Conservation (phyloP, 2,797 vertebrate genomes). For the Myoxocephalus aenaeus region DNA sequence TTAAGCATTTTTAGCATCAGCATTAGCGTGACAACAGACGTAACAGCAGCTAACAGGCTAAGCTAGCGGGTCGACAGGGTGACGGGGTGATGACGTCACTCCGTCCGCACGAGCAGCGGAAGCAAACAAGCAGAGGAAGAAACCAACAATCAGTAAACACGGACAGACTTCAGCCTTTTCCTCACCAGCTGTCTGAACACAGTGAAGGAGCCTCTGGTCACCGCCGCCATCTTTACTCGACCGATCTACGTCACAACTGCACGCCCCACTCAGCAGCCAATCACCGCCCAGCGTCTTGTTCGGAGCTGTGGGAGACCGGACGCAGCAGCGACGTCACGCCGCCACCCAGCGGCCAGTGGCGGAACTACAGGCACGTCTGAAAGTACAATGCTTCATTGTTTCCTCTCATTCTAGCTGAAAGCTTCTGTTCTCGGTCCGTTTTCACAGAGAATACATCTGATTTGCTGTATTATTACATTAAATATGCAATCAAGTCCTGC, state of each 20-base stretch:
- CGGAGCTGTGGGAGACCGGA: background rate
- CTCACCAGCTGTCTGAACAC: conserved; percentile 88
- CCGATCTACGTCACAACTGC: conserved; percentile 30
- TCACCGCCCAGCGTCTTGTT: conserved; percentile 39
- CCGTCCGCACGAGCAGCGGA: background rate
- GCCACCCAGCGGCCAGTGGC: background rate
- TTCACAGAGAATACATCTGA: background rate
- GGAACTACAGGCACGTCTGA: background rate
- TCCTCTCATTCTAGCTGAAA: background rate
- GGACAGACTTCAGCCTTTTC: too few relatives aligned
- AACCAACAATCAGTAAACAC: background rate
- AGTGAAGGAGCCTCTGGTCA: conserved; percentile 81
- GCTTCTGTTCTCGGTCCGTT: background rate
- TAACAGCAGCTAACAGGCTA: background rate
- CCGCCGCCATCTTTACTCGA: conserved; percentile 89
- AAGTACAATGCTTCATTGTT: background rate
- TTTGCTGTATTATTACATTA: background rate
- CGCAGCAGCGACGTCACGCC: background rate
- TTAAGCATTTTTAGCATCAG: conserved; percentile 23
- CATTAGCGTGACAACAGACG: background rate
- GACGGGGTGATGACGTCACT: background rate
- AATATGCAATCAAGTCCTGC: background rate
- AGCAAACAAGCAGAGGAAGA: background rate
- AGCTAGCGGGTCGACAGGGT: background rate
- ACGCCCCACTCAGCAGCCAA: conserved; percentile 81